These are phyloP conservation scores for Chrysemys picta DNA, from an alignment of 2,113 vertebrate species.

Conservation along the genomic window DNA sequence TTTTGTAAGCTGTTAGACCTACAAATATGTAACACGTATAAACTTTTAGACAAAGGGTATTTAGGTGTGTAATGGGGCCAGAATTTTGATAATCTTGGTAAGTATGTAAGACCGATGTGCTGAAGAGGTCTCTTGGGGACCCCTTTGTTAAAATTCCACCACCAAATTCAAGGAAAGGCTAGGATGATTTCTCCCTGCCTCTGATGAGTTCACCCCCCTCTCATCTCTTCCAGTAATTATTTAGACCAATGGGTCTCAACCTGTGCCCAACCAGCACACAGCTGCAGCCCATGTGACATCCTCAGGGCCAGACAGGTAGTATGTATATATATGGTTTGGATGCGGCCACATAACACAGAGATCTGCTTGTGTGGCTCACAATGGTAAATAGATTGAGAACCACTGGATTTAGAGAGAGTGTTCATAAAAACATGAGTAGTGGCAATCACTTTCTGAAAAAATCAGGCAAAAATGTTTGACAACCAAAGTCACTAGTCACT, in stretches of 20 bases:
- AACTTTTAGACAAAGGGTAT: not conserved
- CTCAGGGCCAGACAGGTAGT: not conserved
- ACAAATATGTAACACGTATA: not conserved
- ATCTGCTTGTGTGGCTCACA: no score
- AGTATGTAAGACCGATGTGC: not conserved
- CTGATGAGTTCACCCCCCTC: not conserved
- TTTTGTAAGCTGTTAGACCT: not conserved
- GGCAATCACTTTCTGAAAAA: not conserved
- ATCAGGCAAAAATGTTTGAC: not conserved
- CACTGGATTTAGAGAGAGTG: not conserved
- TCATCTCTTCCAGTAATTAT: conserved; percentile 16
- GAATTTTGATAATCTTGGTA: conserved; percentile 2
- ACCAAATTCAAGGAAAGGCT: not conserved
- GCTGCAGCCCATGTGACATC: accelerated
- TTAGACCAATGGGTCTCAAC: not conserved
- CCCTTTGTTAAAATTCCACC: not conserved
- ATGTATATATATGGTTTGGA: no score
- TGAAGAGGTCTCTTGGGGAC: no score
- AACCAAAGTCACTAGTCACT: not conserved
- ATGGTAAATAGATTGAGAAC: no score
- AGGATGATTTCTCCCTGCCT: not conserved
- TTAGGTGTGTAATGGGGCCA: not conserved
- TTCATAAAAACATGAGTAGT: not conserved
- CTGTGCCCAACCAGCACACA: no score
- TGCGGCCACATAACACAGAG: no score